Evolutionary conservation across 2,888 invertebrate species (phyloP), one percentile per base, ranked within the genome.

Genomic region (Napeogenes sylphis): DNA sequence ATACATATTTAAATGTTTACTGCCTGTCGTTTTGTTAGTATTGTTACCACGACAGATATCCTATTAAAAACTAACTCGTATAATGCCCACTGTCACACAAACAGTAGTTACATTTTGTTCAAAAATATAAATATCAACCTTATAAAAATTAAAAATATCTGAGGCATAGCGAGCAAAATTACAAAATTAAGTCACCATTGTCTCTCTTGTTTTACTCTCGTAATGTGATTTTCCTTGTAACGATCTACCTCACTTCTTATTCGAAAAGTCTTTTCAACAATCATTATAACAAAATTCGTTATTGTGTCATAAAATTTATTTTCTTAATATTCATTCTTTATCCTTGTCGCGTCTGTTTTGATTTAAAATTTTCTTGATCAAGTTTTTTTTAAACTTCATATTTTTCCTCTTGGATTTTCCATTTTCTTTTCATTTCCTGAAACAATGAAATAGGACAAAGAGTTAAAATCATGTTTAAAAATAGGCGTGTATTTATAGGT

Each of bases 171-270:
- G 1, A 21, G 21, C 21, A 21, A 21, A 21, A 21, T 38, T 38
- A 38, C 3, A 38, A 38, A 12, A 10, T 42, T 8, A n/a, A 58
- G 14, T 67, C 70, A 85, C 87, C 87, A 86, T 85, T 87, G 87
- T 83, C 83, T 85, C 71, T 76, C 80, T 71, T 75, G 79, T 74
- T 80, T 82, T 74, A 82, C 78, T 79, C 80, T 77, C 69, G 73
- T 82, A 73, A 78, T 77, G 71, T 76, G 71, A 73, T 73, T 73
- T 66, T 66, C 66, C 65, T 66, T 62, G 60, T 59, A 61, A 53
- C 66, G 61, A 60, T 58, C 70, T 63, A 51, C 68, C 69, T 62
- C 65, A 42, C 58, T 58, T 63, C 64, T 55, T 60, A 46, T 61
- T 58, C 54, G 62, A 30, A 51, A 35, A 55, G 45, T 21, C 42